A percentile compares a stretch with the other conserved stretches of the same genome.
Conservation (phyloP, 2,888 invertebrate genomes). For the Heliconius erato region DNA sequence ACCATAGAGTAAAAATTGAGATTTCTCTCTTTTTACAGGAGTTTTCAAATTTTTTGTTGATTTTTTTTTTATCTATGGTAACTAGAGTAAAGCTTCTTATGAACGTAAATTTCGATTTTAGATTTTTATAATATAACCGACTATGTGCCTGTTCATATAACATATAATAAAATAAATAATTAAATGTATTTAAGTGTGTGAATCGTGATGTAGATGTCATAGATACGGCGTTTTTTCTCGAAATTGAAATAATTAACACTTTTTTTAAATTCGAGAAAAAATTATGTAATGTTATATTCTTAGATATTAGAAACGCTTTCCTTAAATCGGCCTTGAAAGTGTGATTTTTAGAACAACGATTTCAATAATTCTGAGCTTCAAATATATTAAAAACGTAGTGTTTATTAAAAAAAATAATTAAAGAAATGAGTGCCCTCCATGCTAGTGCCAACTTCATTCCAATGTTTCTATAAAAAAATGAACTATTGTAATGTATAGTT, state of each 20-base stretch:
- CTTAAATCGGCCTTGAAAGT: constrained; percentile 24
- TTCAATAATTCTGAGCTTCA: constrained; percentile 60
- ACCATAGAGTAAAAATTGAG: constrained; percentile 37
- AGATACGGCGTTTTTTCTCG: constrained; percentile 3
- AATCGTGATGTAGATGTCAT: constrained; percentile 48
- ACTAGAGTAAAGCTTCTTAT: constrained; percentile 34
- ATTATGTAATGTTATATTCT: background rate
- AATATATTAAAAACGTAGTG: constrained; percentile 53
- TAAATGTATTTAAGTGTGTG: constrained; percentile 45
- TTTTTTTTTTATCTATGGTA: constrained; percentile 30
- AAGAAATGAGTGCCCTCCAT: constrained; percentile 76
- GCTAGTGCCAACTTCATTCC: constrained; percentile 80
- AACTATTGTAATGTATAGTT: constrained; percentile 54
- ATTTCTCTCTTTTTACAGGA: constrained; percentile 24
- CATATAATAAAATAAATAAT: constrained; percentile 40
- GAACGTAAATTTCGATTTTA: constrained; percentile 40
- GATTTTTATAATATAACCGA: constrained; percentile 54
- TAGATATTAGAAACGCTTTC: constrained; percentile 30
- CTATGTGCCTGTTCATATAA: constrained; percentile 57
- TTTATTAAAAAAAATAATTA: constrained; percentile 54
- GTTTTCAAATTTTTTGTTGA: constrained; percentile 24
- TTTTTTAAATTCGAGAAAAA: constrained; percentile 15
- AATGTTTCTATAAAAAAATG: constrained; percentile 56
- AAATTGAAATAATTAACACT: background rate
- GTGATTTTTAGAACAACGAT: constrained; percentile 52